These are phyloP conservation scores for Noturus placidus DNA, from an alignment of 2,113 vertebrate species.

Conservation along the genomic window DNA sequence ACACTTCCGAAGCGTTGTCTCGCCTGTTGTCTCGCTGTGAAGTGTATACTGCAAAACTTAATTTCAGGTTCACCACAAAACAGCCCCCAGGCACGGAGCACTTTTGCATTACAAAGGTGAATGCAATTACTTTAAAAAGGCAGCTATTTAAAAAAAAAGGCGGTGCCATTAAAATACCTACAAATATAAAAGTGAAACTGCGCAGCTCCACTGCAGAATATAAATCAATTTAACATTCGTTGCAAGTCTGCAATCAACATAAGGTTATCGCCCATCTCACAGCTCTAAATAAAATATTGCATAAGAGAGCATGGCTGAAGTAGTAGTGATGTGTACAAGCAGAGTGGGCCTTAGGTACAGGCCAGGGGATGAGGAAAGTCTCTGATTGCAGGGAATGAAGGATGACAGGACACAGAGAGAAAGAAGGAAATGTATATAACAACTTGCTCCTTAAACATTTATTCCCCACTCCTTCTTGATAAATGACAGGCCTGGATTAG, in stretches of 20 bases:
- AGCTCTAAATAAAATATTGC: slow-evolving; percentile 11
- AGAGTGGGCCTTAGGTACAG: neutral
- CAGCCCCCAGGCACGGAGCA: neutral
- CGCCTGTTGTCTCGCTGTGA: neutral
- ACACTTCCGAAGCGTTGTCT: neutral
- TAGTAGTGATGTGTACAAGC: neutral
- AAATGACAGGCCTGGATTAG: slow-evolving; percentile 45
- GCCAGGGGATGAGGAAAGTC: neutral
- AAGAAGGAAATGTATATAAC: slow-evolving; percentile 14
- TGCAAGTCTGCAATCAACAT: slow-evolving; percentile 36
- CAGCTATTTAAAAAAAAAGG: neutral
- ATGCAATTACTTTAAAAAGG: neutral
- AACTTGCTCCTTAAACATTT: slow-evolving; percentile 2
- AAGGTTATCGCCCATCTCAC: neutral
- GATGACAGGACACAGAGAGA: neutral
- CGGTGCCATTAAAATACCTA: neutral
- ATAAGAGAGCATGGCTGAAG: neutral
- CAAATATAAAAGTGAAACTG: neutral
- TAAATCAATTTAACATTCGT: slow-evolving; percentile 44
- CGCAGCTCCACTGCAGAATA: slow-evolving; percentile 32
- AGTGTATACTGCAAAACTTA: neutral
- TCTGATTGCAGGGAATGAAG: neutral
- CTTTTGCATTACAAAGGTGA: neutral
- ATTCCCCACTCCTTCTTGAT: slow-evolving; percentile 33
- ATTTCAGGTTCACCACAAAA: neutral